Base-by-base conservation (phyloP, 2,797 vertebrate species). In the Decapterus maruadsi region DNA sequence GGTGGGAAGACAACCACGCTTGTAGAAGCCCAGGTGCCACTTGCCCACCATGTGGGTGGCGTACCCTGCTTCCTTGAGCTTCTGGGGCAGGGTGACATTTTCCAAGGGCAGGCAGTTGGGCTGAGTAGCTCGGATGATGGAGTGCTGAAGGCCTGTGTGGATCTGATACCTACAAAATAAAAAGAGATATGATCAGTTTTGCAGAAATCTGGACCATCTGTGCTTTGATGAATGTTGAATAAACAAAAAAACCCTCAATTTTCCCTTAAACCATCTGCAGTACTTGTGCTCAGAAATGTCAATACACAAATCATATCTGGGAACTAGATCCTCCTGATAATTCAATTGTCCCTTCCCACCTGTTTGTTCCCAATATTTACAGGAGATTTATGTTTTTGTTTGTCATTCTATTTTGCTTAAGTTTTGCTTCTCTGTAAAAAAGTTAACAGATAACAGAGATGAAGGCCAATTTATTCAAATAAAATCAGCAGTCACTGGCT, bases 1-100 rank as follows among this genome's bases (percentile, higher is more conserved):
- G 0, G 98, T 99, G 77, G 98, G 98, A 94, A 99, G 94, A 89
- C 98, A 99, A 78, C 96, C 96, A 10, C 96, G 95, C 80, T 96
- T 96, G 88, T 99, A 99, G 89, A 99, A 99, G 0, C 98, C 98
- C 84, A 99, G 90, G 89, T 99, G 98, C 98, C 98, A 99, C 90
- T 99, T 99, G 72, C 98, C 98, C 80, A 99, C 97, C 98, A 99
- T 99, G 83, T 99, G 97, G 0, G 98, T 99, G 63, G 97, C 93
- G 81, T 99, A 99, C 45, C 98, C 98, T 0, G 93, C 96, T 62
- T 96, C 95, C 89, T 95, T 97, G 50, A 99, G 95, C 90, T 98
- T 98, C 92, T 98, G 97, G 86, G 98, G 98, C 88, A 99, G 95
- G 0, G 97, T 99, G 82, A 96, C 80, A 0, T 98, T 97, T 86